Percentiles rank a stretch among this genome's conserved stretches.
phyloP scores from a whole-genome alignment of 2,888 invertebrate genomes.

The Cantharis nigra region DNA sequence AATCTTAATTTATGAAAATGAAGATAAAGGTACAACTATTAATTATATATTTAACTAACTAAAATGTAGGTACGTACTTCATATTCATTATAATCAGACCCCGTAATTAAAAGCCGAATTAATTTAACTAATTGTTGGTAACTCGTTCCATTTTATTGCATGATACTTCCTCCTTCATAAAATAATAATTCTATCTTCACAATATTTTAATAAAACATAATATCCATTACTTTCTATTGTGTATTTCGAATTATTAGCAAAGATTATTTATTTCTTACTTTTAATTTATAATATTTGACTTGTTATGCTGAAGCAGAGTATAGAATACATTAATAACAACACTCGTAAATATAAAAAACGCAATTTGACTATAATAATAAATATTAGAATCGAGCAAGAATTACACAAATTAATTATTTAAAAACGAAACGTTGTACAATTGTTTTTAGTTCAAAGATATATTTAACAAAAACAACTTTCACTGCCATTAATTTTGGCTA shows the following conservation, averaged over 20 bases:
- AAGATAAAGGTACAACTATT: not conserved
- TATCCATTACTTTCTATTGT: not conserved
- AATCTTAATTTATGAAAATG: not conserved
- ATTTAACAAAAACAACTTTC: slow-evolving; percentile 40
- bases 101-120: not conserved
- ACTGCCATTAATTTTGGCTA: slow-evolving; percentile 44
- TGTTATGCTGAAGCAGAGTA: not conserved
- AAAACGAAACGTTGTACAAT: not conserved
- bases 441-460: not conserved
- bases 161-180: not conserved
- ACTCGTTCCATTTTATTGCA: not conserved
- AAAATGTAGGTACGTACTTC: not conserved
- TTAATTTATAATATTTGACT: not conserved
- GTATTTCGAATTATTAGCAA: not conserved
- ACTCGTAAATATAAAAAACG: not conserved
- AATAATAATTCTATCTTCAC: not conserved
- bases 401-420: not conserved
- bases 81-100: not conserved
- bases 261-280: not conserved
- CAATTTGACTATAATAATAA: not conserved
- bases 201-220: not conserved
- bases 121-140: not conserved
- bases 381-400: not conserved
- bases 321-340: not conserved
- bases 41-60: not conserved